Evolutionary conservation across 2,888 invertebrate species (phyloP), one percentile per base, ranked within the genome.

Genomic region (Drosophila borborema): DNA sequence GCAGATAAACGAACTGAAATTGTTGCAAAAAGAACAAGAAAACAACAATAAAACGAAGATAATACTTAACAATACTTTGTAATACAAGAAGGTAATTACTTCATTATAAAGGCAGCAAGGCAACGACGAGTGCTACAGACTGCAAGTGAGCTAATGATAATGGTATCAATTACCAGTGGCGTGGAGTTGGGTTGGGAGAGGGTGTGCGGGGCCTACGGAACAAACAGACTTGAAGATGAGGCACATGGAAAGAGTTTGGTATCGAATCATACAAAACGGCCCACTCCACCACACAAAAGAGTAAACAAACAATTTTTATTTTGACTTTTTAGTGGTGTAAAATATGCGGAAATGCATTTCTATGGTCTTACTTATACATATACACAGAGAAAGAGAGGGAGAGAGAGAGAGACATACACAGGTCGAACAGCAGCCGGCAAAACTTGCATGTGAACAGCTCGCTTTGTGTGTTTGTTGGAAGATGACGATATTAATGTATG

Each of bases 311-410:
- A 79, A 81, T 83, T 86, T 58, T 10, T 45, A 45, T 58, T 89
- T 86, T 69, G 84, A 82, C 83, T 86, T 86, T 87, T 89, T 80
- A 89, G 82, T 82, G 86, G 80, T 87, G 87, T 82, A 88, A 89
- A 90, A 90, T 85, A 89, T 89, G 90, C 89, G 89, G 89, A 89
- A 89, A 89, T 89, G 86, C 90, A 89, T 89, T 90, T 89, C 86
- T 79, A 89, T 86, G 82, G 82, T 81, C 87, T 86, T 82, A 86
- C 81, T 81, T 77, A 81, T 76, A 62, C 66, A 53, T 20, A 61
- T 58, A 65, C 10, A 56, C 20, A 34, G 3, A 48, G 40, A 51
- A 1, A 38, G 23, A 64, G 23, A 28, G 6, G 6, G 28, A 28
- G 6, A 28, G 6, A 28, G 28, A 1, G 28, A 5, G 6, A 59